Evolutionary conservation across 2,888 invertebrate species (phyloP).

Genomic region (Papilio demoleus): DNA sequence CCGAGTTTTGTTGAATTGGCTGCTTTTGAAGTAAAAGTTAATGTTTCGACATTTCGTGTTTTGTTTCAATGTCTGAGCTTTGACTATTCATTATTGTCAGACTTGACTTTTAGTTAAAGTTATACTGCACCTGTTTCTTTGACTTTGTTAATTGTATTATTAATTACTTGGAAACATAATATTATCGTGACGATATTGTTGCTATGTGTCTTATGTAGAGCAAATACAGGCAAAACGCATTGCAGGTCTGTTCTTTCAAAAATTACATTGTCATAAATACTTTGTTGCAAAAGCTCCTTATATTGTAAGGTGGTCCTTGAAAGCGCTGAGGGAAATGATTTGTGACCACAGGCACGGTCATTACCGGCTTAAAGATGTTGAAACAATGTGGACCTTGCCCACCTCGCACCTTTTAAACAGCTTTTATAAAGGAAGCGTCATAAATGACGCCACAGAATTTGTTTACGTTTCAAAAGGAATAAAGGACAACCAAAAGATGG

Average conservation of each 20-base stretch:
- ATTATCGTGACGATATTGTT: background rate
- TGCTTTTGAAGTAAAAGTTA: slow-evolving; percentile 8
- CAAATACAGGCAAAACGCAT: background rate
- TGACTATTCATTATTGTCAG: background rate
- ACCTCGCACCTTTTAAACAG: slow-evolving; percentile 56
- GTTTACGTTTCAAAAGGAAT: slow-evolving; percentile 57
- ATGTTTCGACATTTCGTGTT: slow-evolving; percentile 19
- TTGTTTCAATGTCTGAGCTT: slow-evolving; percentile 18
- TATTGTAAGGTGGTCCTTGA: slow-evolving; percentile 43
- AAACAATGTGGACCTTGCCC: slow-evolving; percentile 55
- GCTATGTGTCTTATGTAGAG: too few species aligned
- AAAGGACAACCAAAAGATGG: slow-evolving; percentile 62
- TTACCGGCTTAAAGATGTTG: slow-evolving; percentile 63
- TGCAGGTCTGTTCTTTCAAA: background rate
- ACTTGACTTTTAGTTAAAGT: background rate
- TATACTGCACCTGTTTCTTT: slow-evolving; percentile 8
- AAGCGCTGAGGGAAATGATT: slow-evolving; percentile 46
- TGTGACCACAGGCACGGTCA: slow-evolving; percentile 55
- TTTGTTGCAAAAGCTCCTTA: too few species aligned
- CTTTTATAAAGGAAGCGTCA: slow-evolving; percentile 68
- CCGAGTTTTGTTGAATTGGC: slow-evolving; percentile 23
- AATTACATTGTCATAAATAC: background rate
- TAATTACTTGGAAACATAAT: background rate
- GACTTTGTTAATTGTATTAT: background rate
- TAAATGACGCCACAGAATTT: slow-evolving; percentile 64